Percentiles rank a stretch among this genome's conserved stretches.
Conservation (phyloP, 2,888 invertebrate species). For the Monochamus alternatus region DNA sequence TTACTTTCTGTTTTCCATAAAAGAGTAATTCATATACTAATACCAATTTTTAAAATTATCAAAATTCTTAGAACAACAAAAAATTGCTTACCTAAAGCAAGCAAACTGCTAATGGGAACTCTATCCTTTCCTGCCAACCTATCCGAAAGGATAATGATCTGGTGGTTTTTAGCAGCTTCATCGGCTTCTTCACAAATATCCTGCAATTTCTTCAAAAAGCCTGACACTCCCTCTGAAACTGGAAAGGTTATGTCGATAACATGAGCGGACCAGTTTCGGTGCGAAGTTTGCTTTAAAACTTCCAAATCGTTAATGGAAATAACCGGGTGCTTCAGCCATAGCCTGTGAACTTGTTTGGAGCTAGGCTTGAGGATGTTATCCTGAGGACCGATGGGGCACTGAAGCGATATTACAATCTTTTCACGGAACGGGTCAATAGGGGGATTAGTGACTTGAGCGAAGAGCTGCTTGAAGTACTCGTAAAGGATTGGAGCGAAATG, state of each 20-base stretch:
- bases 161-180: conserved; percentile 78
- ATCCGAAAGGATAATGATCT: conserved; percentile 92
- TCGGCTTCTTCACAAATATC: conserved; percentile 87
- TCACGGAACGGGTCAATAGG: conserved; percentile 99
- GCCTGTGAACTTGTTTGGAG: conserved; percentile 86
- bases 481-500: conserved; percentile 95
- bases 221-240: conserved; percentile 78
- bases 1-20: no score
- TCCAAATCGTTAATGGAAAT: conserved; percentile 92
- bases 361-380: conserved; percentile 94
- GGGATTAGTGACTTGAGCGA: conserved; percentile 99
- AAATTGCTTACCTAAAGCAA: conserved; percentile 78
- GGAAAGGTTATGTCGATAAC: conserved; percentile 90
- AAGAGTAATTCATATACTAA: no score
- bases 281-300: conserved; percentile 86
- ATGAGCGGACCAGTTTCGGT: conserved; percentile 91
- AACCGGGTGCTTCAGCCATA: conserved; percentile 96
- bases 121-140: conserved; percentile 76
- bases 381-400: conserved; percentile 97
- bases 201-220: conserved; percentile 83
- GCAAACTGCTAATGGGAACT: conserved; percentile 85
- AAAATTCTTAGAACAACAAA: not conserved
- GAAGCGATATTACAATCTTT: conserved; percentile 98
- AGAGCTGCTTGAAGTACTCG: conserved; percentile 98
- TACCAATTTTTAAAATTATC: no score